These are phyloP conservation scores for Bombycilla garrulus DNA, from an alignment of 2,113 vertebrate genomes.

Conservation along the genomic window DNA sequence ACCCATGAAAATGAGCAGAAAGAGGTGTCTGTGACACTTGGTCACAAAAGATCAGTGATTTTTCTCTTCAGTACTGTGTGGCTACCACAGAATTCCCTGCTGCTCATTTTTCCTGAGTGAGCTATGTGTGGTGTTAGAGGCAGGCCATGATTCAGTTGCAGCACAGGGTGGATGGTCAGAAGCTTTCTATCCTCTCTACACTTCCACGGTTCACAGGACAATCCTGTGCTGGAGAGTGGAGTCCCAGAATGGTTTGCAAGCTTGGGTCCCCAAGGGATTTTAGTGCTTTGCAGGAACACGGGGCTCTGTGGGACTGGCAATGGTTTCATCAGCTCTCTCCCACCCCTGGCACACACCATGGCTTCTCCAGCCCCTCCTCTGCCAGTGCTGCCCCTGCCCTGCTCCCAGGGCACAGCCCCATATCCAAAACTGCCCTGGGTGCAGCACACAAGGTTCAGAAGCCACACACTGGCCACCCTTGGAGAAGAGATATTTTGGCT, in stretches of 20 bases:
- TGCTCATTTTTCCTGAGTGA: rapidly evolving
- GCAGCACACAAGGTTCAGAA: not conserved
- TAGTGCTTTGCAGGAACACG: not conserved
- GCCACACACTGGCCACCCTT: not conserved
- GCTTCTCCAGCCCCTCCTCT: not conserved
- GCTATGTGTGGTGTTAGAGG: not conserved
- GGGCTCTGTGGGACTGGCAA: not conserved
- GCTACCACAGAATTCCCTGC: not conserved
- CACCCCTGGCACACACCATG: rapidly evolving
- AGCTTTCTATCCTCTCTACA: not conserved
- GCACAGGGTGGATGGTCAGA: not conserved
- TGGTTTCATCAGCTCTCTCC: rapidly evolving
- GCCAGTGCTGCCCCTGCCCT: not conserved
- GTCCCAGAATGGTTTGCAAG: not conserved
- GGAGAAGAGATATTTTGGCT: not conserved
- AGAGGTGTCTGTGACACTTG: not conserved
- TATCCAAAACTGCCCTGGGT: rapidly evolving
- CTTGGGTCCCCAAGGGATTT: not conserved
- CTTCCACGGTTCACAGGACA: not conserved
- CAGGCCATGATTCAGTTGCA: not conserved
- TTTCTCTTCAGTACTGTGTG: not conserved
- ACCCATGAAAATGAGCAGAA: not conserved
- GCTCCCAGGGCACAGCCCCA: rapidly evolving
- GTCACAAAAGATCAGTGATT: not conserved
- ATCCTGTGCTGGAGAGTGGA: rapidly evolving